Conservation (phyloP, 2,888 invertebrate genomes). For the Lissonota sp. region DNA sequence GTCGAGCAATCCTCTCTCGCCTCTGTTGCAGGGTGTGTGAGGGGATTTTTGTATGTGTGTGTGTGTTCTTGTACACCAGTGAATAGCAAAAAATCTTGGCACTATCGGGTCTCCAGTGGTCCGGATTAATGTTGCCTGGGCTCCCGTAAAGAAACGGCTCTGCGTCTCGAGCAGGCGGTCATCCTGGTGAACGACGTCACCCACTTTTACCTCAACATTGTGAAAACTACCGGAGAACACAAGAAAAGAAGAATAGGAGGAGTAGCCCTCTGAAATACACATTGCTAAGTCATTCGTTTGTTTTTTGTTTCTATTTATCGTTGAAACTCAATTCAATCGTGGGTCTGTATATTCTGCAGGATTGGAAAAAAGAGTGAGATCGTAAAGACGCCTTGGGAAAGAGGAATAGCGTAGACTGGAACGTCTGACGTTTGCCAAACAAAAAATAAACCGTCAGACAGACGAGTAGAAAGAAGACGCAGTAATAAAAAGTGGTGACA, state of each 20-base stretch:
- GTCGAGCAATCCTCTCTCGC: conserved; percentile 46
- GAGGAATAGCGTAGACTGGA: too few species aligned
- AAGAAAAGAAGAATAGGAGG: conserved; percentile 3
- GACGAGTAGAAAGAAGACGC: too few species aligned
- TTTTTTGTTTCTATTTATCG: too few species aligned
- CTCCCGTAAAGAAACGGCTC: conserved; percentile 50
- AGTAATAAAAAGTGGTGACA: too few species aligned
- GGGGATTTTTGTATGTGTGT: not conserved
- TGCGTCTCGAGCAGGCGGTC: conserved; percentile 52
- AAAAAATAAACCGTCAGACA: too few species aligned
- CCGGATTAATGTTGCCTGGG: conserved; percentile 65
- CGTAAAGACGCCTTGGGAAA: too few species aligned
- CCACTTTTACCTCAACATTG: not conserved
- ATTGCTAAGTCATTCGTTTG: too few species aligned
- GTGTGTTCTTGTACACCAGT: conserved; percentile 31
- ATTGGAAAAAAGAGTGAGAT: too few species aligned
- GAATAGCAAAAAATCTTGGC: conserved; percentile 65
- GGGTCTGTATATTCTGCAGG: too few species aligned
- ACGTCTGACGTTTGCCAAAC: too few species aligned
- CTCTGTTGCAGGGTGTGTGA: not conserved
- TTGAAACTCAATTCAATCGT: too few species aligned
- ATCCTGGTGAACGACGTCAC: conserved; percentile 7
- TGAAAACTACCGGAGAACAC: conserved; percentile 23
- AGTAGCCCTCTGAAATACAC: too few species aligned
- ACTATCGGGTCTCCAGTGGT: conserved; percentile 63